Base-by-base conservation (phyloP, 2,888 invertebrate species). In the Cryptus armator region DNA sequence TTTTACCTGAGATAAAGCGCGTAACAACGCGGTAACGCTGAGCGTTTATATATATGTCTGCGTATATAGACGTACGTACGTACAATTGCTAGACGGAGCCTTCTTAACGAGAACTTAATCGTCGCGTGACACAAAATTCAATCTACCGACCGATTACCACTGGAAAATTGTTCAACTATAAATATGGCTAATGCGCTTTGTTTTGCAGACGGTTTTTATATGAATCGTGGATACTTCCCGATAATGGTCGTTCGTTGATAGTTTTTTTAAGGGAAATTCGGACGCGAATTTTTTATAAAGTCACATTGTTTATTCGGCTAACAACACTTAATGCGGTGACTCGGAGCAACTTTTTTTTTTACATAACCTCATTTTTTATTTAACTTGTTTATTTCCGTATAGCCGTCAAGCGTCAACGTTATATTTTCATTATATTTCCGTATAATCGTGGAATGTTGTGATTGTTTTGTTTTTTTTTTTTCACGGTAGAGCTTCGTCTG, bases 51-150 rank as follows among this genome's bases (percentile, higher is more conserved):
- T 24, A 24, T 24, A 24, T 24, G 24, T 24, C 24, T 24, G 24
- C 24, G 24, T 24, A 24, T 24, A 37, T 74, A 59, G 19, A 16
- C 37, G 37, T 44, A 66, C 44, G 16, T 72, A 32, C 64, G 16
- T 74, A 79, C 16, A 16, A 64, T 9, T 37, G 9, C 37, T 9
- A 37, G 37, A 37, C 9, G 24, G 10, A 24, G 24, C 3, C 56
- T 14, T 14, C 51, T 19, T 81, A 81, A 81, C 70, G 81, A 81
- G 70, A 81, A 81, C 81, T 76, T 81, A 71, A 81, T 76, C 81
- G 76, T 76, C 62, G 62, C 64, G 37, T 37, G 81, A 76, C 70
- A 81, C 76, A 59, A 81, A 81, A 71, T 70, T 81, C 44, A 81
- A 81, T 76, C 64, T 59, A 44, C 44, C 71, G 64, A 56, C 46